Evolutionary conservation across 2,113 vertebrate genomes (phyloP).

Genomic region (Sorex fumeus): DNA sequence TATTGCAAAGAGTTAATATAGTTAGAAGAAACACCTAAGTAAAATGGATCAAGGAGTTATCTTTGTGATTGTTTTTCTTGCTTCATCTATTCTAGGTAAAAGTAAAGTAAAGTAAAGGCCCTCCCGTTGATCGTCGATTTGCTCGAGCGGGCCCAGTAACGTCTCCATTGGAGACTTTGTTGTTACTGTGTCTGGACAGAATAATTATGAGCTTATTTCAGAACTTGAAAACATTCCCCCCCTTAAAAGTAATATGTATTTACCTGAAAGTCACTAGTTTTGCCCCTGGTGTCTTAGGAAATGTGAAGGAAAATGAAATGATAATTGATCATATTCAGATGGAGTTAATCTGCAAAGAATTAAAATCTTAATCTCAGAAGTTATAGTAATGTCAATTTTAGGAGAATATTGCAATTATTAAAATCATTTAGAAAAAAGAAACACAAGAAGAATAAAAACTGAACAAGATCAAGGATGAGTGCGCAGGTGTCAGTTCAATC

Average conservation of each 20-base stretch:
- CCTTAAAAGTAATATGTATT: slow-evolving; percentile 49
- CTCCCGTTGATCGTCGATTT: too few species aligned
- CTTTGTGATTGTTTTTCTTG: background rate
- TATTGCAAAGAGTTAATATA: background rate
- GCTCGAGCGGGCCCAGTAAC: too few species aligned
- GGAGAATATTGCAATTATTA: background rate
- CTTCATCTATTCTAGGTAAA: background rate
- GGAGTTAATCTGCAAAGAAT: slow-evolving; percentile 35
- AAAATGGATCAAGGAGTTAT: slow-evolving; percentile 45
- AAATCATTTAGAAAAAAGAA: background rate
- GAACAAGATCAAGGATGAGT: background rate
- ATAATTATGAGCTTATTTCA: slow-evolving; percentile 46
- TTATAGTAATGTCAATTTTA: background rate
- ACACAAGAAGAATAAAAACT: background rate
- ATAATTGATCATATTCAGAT: slow-evolving; percentile 26
- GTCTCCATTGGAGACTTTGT: too few species aligned
- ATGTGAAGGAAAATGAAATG: background rate
- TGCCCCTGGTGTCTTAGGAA: slow-evolving; percentile 47
- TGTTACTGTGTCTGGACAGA: too few species aligned
- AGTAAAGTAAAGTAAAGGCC: too few species aligned
- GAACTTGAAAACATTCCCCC: slow-evolving; percentile 11
- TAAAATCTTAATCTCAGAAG: slow-evolving; percentile 20
- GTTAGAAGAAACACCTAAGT: background rate
- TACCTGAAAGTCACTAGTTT: slow-evolving; percentile 50
- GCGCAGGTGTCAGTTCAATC: background rate